Base-by-base conservation (phyloP, 2,797 vertebrate genomes). In the Enteromius paludinosus region DNA sequence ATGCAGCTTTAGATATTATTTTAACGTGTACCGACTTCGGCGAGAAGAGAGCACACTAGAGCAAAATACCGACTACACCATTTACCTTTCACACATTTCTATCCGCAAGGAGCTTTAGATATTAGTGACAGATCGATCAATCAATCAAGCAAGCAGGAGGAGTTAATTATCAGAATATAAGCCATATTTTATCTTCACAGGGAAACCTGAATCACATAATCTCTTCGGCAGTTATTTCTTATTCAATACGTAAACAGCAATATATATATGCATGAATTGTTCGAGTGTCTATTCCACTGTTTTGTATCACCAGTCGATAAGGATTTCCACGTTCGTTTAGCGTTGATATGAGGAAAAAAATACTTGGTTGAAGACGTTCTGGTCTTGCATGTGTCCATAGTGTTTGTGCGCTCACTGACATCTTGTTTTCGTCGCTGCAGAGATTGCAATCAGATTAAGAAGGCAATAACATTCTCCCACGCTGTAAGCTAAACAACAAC, bases 111-210 rank as follows among this genome's bases (percentile, higher is more conserved):
- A 92, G 91, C 91, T 91, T 78, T 92, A 89, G 89, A 88, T 87
- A 90, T 85, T 88, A 89, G 85, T 71, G 78, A 89, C 82, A 17
- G 87, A 86, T 90, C 43, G 15, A 45, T 45, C 43, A 45, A 45
- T 14, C 81, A 86, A 90, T 90, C 82, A 86, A 90, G 87, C 91
- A 86, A 89, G 84, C 86, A 77, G 85, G 54, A 71, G 80, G 84
- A 79, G 86, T 86, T 86, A 88, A 84, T 87, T 90, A 89, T 92
- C 82, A 87, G 86, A 89, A 87, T 93, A 94, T 92, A 96, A 96
- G 95, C 95, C 95, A 96, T 96, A 96, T 95, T 94, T 94, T 84
- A 89, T 86, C 90, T 87, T 87, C 89, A 90, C 91, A 92, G 92
- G 87, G 90, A 92, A 90, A 91, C 87, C 84, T 90, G 89, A 92